Evolutionary conservation across 2,113 vertebrate genomes (phyloP).

Genomic region (Formicarius rufipectus): DNA sequence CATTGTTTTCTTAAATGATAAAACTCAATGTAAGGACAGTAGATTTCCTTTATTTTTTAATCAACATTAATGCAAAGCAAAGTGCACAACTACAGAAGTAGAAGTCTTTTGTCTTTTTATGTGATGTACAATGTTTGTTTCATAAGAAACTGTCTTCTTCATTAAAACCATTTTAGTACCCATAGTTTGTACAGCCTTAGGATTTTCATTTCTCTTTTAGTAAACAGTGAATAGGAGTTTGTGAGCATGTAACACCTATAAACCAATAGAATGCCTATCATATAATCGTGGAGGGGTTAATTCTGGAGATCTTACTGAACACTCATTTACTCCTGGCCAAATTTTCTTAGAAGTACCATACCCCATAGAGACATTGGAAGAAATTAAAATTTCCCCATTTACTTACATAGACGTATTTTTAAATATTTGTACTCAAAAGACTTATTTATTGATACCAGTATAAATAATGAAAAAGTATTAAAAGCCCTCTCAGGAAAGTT

Average conservation of each 20-base stretch:
- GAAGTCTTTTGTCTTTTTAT: neutral
- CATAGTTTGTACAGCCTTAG: neutral
- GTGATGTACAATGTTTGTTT: neutral
- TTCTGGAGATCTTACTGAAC: neutral
- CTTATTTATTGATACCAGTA: neutral
- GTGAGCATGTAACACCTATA: neutral
- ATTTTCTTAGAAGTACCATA: neutral
- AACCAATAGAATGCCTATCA: neutral
- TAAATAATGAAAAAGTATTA: neutral
- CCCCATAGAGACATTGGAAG: neutral
- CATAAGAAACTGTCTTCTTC: neutral
- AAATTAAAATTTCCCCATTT: neutral
- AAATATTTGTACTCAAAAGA: neutral
- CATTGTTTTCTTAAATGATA: neutral
- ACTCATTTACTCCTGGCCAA: neutral
- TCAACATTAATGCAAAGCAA: neutral
- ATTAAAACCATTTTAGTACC: neutral
- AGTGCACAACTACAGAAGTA: neutral
- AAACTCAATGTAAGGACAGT: neutral
- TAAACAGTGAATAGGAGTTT: neutral
- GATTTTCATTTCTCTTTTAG: neutral
- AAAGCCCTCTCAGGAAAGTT: neutral
- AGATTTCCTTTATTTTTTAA: neutral
- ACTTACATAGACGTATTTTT: constrained; percentile 26
- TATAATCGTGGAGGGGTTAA: fast-evolving